Conservation (phyloP, 2,888 invertebrate genomes). For the Amaurobius ferox region DNA sequence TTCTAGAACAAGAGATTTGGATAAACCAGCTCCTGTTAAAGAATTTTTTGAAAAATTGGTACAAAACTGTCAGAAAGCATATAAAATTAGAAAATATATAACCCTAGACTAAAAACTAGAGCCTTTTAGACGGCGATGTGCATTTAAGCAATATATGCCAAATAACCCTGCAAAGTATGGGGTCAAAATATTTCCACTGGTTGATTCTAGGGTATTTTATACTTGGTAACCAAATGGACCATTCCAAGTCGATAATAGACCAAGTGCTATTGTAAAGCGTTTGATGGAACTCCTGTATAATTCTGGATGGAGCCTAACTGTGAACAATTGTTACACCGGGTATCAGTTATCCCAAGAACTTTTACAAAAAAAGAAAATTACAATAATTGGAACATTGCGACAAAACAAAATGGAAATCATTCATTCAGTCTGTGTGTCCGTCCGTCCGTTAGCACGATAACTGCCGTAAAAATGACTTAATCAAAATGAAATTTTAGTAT, state of each 20-base stretch:
- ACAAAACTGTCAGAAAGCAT: slow-evolving; percentile 72
- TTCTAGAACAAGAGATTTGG: neutral
- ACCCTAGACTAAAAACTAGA: neutral
- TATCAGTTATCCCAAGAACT: neutral
- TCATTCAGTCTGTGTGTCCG: too few species aligned
- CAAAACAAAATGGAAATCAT: too few species aligned
- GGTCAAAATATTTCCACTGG: neutral
- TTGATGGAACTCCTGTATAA: neutral
- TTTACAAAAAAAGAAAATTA: neutral
- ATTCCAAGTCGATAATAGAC: neutral
- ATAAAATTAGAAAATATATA: slow-evolving; percentile 62
- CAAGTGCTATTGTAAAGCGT: neutral
- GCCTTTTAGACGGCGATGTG: neutral
- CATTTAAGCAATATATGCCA: neutral
- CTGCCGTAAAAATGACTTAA: too few species aligned
- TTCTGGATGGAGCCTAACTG: neutral
- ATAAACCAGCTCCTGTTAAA: slow-evolving; percentile 2
- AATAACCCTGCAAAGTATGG: neutral
- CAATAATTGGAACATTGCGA: too few species aligned
- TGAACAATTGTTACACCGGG: neutral
- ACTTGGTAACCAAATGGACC: neutral
- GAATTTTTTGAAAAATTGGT: slow-evolving; percentile 60
- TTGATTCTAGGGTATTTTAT: slow-evolving; percentile 4
- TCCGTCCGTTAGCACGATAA: too few species aligned
- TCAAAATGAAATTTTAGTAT: too few species aligned